Evolutionary conservation across 37 sponge, comb jelly and placozoan species (phyloP), one percentile per base, ranked within the genome.

Genomic region (Chondrosia reniformis): DNA sequence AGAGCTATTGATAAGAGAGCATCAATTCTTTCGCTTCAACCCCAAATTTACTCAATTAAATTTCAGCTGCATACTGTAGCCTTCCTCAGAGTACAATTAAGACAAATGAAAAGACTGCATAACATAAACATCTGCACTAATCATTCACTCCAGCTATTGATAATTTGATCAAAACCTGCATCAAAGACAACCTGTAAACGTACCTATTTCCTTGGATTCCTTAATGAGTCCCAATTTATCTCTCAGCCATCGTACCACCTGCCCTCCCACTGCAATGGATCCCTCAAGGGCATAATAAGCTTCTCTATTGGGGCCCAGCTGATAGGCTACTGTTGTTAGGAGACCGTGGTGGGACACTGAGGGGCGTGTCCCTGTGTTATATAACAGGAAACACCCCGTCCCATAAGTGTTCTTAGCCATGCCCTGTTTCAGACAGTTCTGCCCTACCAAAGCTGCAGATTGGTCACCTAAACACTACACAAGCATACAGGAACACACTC

Each of bases 371-470:
- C 93, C 99, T 25, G 99, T 97, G 84, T 97, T 97, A 55, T 86
- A 91, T 41, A 97, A 76, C 45, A 91, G 65, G 84, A 97, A 97
- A 75, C 90, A 94, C 0, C 99, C 99, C 3, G 99, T 98, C 8
- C 99, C 99, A 78, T 98, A 98, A 0, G 96, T 96, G 83, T 86
- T 92, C 88, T 98, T 98, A 21, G 95, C 99, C 36, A 89, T 81
- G 0, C 99, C 99, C n/a, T 58, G 65, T 1, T 33, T 37, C 62
- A 94, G 82, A 43, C 93, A 97, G 40, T 82, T 67, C 62, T 98
- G 99, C 1, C 99, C 99, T 1, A 93, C 89, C 39, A 98, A 80
- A 24, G 99, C 99, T 55, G 99, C 95, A 45, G 83, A 84, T 74
- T 98, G 99, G 72, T 98, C 99, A 21, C 99, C 99, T 3, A 98